Conservation (phyloP, 2,797 vertebrate genomes). For the Carduelis carduelis region DNA sequence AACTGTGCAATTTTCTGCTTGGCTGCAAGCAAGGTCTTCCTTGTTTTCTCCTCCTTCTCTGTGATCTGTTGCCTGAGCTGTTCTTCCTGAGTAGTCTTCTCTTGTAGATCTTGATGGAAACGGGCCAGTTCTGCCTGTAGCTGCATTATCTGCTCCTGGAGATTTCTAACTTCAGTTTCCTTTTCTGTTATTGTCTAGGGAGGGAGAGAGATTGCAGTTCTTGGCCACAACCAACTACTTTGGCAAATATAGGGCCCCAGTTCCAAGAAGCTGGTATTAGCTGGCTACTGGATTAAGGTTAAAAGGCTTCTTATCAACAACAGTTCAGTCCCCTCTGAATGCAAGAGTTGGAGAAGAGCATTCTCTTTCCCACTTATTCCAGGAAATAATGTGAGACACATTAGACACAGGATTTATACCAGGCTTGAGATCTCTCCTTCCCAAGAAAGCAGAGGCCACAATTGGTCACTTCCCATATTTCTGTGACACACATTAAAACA, state of each 20-base stretch:
- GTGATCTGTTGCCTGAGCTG: conserved; percentile 87
- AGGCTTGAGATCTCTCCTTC: neutral
- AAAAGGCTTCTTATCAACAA: neutral
- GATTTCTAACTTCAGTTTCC: conserved; percentile 81
- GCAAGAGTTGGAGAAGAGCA: neutral
- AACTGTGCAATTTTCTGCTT: conserved; percentile 92
- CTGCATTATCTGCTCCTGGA: conserved; percentile 85
- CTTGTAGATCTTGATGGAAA: conserved; percentile 89
- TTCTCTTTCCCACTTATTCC: neutral
- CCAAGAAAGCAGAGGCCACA: neutral
- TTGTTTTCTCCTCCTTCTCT: conserved; percentile 95
- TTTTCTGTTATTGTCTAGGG: conserved; percentile 84
- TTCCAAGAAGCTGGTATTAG: neutral
- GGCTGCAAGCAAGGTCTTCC: conserved; percentile 87
- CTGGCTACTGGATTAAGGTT: neutral
- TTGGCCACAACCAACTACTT: neutral
- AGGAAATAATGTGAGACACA: neutral
- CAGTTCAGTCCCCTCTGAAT: neutral
- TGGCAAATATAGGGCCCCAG: neutral
- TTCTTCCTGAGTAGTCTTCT: conserved; percentile 87
- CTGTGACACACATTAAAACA: neutral
- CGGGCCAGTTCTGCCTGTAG: conserved; percentile 84
- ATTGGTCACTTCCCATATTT: neutral
- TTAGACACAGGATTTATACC: neutral
- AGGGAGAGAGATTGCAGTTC: neutral